Percentiles rank a stretch among this genome's conserved stretches.
Conservation (phyloP, 2,797 vertebrate genomes). For the Huso huso region DNA sequence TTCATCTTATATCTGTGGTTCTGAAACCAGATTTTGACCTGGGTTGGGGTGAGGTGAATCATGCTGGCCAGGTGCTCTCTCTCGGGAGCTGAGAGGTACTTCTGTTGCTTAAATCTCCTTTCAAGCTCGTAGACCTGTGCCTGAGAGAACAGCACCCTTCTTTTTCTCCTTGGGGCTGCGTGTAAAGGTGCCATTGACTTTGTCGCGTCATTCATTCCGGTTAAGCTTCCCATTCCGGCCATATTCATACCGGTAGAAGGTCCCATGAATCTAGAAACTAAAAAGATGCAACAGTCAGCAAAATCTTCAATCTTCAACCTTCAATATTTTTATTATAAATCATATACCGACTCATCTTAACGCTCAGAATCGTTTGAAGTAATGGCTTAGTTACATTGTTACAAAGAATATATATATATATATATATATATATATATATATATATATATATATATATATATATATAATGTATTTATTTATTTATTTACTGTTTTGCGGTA, state of each 20-base stretch:
- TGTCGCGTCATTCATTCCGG: constrained; percentile 78
- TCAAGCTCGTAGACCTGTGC: constrained; percentile 94
- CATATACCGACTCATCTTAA: background rate
- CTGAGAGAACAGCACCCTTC: constrained; percentile 89
- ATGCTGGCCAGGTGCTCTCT: constrained; percentile 91
- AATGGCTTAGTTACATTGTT: background rate
- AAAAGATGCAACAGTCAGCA: constrained; percentile 33
- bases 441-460: background rate
- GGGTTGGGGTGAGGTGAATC: constrained; percentile 89
- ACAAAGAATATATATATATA: background rate
- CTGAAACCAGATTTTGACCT: constrained; percentile 98
- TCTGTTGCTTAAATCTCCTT: constrained; percentile 88
- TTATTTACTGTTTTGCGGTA: background rate
- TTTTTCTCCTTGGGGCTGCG: constrained; percentile 80
- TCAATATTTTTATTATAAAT: background rate
- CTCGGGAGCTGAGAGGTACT: constrained; percentile 89
- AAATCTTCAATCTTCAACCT: too few relatives aligned
- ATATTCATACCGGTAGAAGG: constrained; percentile 94
- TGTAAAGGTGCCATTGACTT: constrained; percentile 85
- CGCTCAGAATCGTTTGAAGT: too few relatives aligned
- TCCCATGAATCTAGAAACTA: constrained; percentile 98
- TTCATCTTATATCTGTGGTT: constrained; percentile 98
- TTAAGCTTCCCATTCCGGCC: constrained; percentile 81
- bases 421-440: background rate
- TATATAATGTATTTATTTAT: background rate